These are phyloP conservation scores for Drosophila fulvimacula DNA, from an alignment of 2,888 invertebrate genomes.

Conservation along the genomic window DNA sequence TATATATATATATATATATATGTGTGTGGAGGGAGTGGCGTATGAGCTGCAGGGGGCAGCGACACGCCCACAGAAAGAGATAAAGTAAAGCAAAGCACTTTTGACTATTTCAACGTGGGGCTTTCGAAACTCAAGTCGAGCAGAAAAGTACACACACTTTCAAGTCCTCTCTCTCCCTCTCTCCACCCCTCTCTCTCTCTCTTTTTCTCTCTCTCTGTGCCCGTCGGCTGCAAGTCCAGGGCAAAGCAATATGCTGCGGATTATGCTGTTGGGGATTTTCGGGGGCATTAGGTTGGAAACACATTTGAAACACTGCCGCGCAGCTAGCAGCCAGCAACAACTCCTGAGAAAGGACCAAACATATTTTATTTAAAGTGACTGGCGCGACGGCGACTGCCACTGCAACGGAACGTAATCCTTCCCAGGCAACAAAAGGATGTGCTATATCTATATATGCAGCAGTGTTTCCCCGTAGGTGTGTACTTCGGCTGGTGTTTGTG, in stretches of 20 bases:
- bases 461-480: slow-evolving; percentile 15
- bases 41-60: slow-evolving; percentile 7
- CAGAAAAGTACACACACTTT: slow-evolving; percentile 78
- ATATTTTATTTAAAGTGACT: slow-evolving; percentile 79
- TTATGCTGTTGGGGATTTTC: slow-evolving; percentile 75
- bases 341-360: slow-evolving; percentile 63
- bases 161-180: slow-evolving; percentile 37
- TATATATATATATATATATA: slow-evolving; percentile 1
- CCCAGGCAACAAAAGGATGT: slow-evolving; percentile 62
- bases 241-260: slow-evolving; percentile 77
- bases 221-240: slow-evolving; percentile 44
- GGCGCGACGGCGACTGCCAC: slow-evolving; percentile 44
- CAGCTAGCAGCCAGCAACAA: slow-evolving; percentile 36
- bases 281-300: slow-evolving; percentile 79
- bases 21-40: not conserved
- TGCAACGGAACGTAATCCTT: slow-evolving; percentile 71
- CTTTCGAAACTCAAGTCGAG: slow-evolving; percentile 76
- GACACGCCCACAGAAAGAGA: slow-evolving; percentile 64
- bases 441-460: slow-evolving; percentile 36
- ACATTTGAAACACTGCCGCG: slow-evolving; percentile 76
- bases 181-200: not conserved
- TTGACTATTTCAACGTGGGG: slow-evolving; percentile 76
- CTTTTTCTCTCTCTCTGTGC: not conserved
- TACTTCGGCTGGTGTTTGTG: slow-evolving; percentile 23
- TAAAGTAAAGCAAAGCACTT: slow-evolving; percentile 77